Conservation (phyloP, 2,797 vertebrate genomes). For the Bradypodion pumilum region DNA sequence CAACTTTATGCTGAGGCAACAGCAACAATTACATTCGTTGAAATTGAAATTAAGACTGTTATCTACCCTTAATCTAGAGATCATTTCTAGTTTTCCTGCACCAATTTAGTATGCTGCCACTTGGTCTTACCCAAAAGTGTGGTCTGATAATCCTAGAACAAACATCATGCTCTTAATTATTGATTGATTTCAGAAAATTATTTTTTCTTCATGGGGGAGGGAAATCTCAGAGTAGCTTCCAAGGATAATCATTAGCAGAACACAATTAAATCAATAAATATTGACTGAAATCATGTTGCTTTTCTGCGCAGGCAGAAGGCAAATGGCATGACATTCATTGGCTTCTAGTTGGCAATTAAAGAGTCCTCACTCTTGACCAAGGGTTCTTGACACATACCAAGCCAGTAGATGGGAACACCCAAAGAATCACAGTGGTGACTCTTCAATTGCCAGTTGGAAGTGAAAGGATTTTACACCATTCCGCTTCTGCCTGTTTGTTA, state of each 20-base stretch:
- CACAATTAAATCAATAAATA: background rate
- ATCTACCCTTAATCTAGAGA: slow-evolving; percentile 9
- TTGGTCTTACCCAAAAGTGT: background rate
- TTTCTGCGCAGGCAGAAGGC: no score
- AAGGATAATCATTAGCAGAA: background rate
- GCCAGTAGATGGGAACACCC: no score
- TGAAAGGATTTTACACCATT: no score
- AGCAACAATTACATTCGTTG: slow-evolving; percentile 23
- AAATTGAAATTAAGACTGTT: slow-evolving; percentile 36
- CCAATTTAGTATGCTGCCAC: background rate
- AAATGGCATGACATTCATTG: no score
- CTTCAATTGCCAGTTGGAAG: no score
- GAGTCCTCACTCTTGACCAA: no score
- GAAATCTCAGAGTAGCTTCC: background rate
- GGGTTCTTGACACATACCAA: no score
- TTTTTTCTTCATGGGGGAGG: background rate
- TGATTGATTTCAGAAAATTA: background rate
- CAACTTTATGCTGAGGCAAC: slow-evolving; percentile 30
- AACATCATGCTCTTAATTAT: background rate
- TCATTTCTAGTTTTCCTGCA: background rate
- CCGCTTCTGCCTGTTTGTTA: no score
- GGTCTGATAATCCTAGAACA: background rate
- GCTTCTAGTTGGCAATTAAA: no score
- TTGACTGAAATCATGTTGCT: background rate
- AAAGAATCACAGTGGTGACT: no score